Evolutionary conservation across 37 sponge, comb jelly and placozoan species (phyloP).

Genomic region (Ephydatia muelleri): DNA sequence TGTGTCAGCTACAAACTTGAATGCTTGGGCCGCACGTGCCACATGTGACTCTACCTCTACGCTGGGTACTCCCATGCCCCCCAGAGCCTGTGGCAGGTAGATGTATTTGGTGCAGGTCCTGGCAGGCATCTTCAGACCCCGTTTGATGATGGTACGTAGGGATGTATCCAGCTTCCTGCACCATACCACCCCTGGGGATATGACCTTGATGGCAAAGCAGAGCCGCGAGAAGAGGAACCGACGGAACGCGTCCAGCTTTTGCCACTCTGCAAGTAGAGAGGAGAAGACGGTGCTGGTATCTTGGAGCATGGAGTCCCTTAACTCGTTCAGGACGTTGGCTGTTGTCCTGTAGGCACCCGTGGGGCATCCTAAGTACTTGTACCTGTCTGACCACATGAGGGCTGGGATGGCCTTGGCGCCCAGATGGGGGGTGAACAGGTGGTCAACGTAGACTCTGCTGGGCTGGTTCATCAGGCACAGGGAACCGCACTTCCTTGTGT

Average conservation of each 20-base stretch:
- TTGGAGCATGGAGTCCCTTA: too few relatives aligned
- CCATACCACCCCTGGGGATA: constrained; percentile 1
- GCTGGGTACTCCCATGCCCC: not conserved
- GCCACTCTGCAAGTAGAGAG: constrained; percentile 33
- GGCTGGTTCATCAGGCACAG: not conserved
- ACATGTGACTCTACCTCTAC: not conserved
- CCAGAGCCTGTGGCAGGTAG: not conserved
- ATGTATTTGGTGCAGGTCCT: constrained; percentile 12
- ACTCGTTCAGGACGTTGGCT: too few relatives aligned
- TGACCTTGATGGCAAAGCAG: not conserved
- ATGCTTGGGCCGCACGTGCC: not conserved
- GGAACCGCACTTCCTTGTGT: too few relatives aligned
- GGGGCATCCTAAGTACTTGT: constrained; percentile 31
- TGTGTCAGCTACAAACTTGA: not conserved
- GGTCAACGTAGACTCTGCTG: not conserved
- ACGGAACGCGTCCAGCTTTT: constrained; percentile 52
- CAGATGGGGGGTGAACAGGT: too few relatives aligned
- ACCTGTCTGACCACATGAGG: constrained; percentile 4
- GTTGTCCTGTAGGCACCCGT: too few relatives aligned
- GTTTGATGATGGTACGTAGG: constrained; percentile 10
- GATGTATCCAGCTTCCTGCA: not conserved
- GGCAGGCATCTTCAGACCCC: not conserved
- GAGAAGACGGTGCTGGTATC: too few relatives aligned
- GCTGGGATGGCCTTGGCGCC: constrained; percentile 19
- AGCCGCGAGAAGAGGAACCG: constrained; percentile 20